Evolutionary conservation across 2,113 vertebrate species (phyloP).

Genomic region (Melanocharis versteri): DNA sequence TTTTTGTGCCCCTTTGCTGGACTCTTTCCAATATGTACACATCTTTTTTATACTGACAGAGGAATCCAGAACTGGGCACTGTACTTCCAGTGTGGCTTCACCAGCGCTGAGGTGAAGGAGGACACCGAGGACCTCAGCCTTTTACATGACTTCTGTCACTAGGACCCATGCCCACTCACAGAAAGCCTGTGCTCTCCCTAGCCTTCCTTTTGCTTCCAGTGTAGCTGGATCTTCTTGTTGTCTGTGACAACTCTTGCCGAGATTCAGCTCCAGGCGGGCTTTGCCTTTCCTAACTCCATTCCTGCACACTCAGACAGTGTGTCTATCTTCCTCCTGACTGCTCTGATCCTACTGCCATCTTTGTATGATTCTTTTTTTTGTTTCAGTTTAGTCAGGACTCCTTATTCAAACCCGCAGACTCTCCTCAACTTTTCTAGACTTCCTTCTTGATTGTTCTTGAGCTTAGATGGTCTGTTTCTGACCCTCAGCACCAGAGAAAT

Average conservation of each 20-base stretch:
- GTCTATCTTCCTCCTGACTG: not conserved
- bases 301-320: not conserved
- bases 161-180: not conserved
- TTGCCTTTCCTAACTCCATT: not conserved
- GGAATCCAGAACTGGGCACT: not conserved
- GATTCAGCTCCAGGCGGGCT: not conserved
- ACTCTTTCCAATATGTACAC: not conserved
- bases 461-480: not conserved
- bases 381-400: not conserved
- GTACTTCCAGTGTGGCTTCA: not conserved
- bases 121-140: not conserved
- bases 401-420: not conserved
- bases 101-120: not conserved
- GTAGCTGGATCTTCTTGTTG: fast-evolving
- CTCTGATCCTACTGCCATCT: not conserved
- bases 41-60: not conserved
- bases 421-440: not conserved
- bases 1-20: not conserved
- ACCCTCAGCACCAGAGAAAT: not conserved
- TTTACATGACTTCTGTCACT: not conserved
- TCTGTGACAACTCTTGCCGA: not conserved
- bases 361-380: not conserved
- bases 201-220: not conserved
- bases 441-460: not conserved
- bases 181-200: not conserved